Evolutionary conservation across 53 echinoderm and acorn worm species (phyloP).

Genomic region (Echinometra lucunter): DNA sequence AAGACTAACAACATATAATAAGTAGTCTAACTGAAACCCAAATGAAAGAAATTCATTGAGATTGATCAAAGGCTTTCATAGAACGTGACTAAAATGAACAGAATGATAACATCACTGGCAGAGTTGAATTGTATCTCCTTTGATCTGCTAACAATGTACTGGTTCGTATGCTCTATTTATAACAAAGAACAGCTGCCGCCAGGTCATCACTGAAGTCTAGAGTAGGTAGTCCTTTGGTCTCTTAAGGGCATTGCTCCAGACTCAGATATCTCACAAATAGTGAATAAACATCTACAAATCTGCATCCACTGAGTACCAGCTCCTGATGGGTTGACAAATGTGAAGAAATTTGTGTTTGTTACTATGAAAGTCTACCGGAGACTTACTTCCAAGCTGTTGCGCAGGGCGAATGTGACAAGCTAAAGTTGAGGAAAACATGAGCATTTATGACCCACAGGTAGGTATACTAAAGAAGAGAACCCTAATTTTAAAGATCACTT

Average conservation of each 20-base stretch:
- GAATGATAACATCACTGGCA: no score
- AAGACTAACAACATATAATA: not conserved
- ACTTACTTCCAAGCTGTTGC: not conserved
- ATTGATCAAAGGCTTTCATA: no score
- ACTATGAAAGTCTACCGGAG: not conserved
- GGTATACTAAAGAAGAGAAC: not conserved
- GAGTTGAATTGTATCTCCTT: no score
- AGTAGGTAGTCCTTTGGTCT: no score
- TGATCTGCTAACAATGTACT: no score
- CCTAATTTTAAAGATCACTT: not conserved
- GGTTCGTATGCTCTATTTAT: no score
- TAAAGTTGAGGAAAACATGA: not conserved
- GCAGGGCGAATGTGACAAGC: not conserved
- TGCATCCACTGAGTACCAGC: not conserved
- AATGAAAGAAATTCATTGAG: no score
- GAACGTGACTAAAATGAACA: no score
- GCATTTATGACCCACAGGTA: not conserved
- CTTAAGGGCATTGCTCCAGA: no score
- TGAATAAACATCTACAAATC: not conserved
- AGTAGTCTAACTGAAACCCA: not conserved
- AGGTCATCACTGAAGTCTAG: no score
- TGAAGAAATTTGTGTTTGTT: not conserved
- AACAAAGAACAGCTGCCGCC: no score
- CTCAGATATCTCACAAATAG: not conserved
- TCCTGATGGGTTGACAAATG: not conserved